Evolutionary conservation across 1,140 invertebrate genomes (phyloP).

Genomic region (Olivierus martensii): DNA sequence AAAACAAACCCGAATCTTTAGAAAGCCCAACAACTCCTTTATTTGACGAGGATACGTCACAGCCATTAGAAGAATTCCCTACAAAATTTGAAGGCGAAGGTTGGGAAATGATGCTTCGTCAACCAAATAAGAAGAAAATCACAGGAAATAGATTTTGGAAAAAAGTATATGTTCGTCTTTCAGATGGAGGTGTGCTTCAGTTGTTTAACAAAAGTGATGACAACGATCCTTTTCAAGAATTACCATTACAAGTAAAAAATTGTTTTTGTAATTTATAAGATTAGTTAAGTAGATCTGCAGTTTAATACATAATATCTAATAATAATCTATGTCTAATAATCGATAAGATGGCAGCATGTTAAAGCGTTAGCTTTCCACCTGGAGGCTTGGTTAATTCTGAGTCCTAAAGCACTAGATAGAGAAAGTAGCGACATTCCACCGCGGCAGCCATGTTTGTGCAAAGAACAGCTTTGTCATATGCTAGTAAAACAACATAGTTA

Average conservation of each 20-base stretch:
- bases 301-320: too few relatives aligned
- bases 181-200: conserved; percentile 70
- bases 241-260: conserved; percentile 60
- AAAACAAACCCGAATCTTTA: conserved; percentile 16
- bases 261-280: too few relatives aligned
- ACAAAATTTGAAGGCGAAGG: conserved; percentile 63
- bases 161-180: conserved; percentile 76
- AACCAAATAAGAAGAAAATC: conserved; percentile 97
- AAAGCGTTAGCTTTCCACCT: not conserved
- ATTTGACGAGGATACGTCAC: conserved; percentile 86
- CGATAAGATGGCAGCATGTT: not conserved
- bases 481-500: too few relatives aligned
- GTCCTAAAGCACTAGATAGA: too few relatives aligned
- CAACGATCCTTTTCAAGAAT: conserved; percentile 48
- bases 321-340: too few relatives aligned
- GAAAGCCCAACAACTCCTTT: conserved; percentile 43
- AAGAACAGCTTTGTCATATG: too few relatives aligned
- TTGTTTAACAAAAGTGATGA: conserved; percentile 69
- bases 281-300: too few relatives aligned
- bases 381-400: not conserved
- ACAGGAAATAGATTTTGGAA: conserved; percentile 94
- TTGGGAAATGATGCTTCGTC: conserved; percentile 92
- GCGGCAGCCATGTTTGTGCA: too few relatives aligned
- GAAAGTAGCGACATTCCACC: too few relatives aligned
- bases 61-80: conserved; percentile 83